Percentiles rank a stretch among this genome's conserved stretches.
phyloP scores from a whole-genome alignment of 1,140 invertebrate species.

The Drosophila nikananu region DNA sequence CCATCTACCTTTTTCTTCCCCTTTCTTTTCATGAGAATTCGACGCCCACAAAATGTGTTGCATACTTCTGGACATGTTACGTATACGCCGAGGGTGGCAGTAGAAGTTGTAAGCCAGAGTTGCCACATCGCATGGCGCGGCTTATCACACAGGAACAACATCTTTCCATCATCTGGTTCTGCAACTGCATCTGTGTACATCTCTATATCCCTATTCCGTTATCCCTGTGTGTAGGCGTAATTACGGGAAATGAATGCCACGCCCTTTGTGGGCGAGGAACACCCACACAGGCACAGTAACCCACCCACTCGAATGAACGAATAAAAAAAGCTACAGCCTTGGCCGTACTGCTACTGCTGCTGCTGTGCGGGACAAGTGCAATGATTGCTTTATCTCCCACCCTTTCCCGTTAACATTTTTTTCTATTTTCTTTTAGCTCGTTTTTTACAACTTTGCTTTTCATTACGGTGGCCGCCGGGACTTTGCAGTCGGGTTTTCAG shows the following conservation, averaged over 20 bases:
- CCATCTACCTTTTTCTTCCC: background rate
- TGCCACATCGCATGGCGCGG: conserved; percentile 38
- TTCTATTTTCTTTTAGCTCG: conserved; percentile 23
- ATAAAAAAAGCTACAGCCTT: conserved; percentile 36
- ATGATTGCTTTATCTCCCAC: conserved; percentile 73
- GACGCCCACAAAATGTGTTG: conserved; percentile 42
- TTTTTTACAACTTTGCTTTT: conserved; percentile 66
- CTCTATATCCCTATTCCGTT: conserved; percentile 26
- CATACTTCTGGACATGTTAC: conserved; percentile 63
- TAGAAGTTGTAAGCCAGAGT: conserved; percentile 28
- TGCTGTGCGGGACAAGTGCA: conserved; percentile 67
- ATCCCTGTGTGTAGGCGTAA: conserved; percentile 69
- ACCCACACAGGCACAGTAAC: conserved; percentile 12
- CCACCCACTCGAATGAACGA: conserved; percentile 35
- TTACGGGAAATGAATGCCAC: conserved; percentile 81
- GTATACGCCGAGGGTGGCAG: conserved; percentile 23
- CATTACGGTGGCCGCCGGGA: conserved; percentile 58
- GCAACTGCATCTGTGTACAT: conserved; percentile 14
- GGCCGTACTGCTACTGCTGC: conserved; percentile 32
- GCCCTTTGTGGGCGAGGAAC: conserved; percentile 73
- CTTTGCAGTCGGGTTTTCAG: conserved; percentile 28
- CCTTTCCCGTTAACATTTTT: conserved; percentile 9
- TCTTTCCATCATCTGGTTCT: conserved; percentile 18
- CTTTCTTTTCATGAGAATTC: conserved; percentile 9
- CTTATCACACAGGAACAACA: conserved; percentile 41